Evolutionary conservation across 2,888 invertebrate genomes (phyloP).

Genomic region (Druceiella hillmani): DNA sequence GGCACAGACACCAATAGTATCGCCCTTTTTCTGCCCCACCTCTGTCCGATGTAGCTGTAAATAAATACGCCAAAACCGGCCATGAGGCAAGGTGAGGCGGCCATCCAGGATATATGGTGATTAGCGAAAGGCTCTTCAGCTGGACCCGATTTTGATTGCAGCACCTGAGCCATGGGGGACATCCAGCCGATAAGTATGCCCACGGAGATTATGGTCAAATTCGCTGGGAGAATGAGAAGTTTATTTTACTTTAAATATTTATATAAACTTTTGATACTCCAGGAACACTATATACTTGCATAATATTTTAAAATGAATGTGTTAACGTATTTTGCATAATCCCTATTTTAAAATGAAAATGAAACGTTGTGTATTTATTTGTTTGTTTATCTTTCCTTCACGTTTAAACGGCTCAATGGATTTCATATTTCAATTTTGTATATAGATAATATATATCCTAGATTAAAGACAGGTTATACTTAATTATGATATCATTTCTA

Average conservation of each 20-base stretch:
- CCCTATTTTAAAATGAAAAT: no score
- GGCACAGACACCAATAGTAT: conserved; percentile 50
- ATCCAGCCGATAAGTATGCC: conserved; percentile 55
- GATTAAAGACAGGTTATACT: no score
- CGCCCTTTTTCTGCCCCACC: conserved; percentile 49
- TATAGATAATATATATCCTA: no score
- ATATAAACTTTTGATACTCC: no score
- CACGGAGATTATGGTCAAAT: conserved; percentile 50
- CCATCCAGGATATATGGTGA: conserved; percentile 52
- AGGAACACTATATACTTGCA: no score
- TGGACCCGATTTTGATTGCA: conserved; percentile 42
- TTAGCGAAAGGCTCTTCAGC: conserved; percentile 45
- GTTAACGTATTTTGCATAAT: no score
- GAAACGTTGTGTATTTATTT: no score
- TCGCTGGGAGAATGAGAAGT: conserved; percentile 34
- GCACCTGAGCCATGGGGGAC: conserved; percentile 50
- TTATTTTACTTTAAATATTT: neutral
- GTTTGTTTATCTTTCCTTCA: no score
- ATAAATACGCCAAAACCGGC: conserved; percentile 50
- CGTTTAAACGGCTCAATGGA: no score
- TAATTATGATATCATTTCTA: no score
- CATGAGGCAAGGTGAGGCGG: conserved; percentile 51
- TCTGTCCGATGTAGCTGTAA: conserved; percentile 49
- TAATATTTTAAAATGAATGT: no score
- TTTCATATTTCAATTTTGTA: no score